These are phyloP conservation scores for Eptesicus fuscus DNA, from an alignment of 2,113 vertebrate species.

Conservation along the genomic window DNA sequence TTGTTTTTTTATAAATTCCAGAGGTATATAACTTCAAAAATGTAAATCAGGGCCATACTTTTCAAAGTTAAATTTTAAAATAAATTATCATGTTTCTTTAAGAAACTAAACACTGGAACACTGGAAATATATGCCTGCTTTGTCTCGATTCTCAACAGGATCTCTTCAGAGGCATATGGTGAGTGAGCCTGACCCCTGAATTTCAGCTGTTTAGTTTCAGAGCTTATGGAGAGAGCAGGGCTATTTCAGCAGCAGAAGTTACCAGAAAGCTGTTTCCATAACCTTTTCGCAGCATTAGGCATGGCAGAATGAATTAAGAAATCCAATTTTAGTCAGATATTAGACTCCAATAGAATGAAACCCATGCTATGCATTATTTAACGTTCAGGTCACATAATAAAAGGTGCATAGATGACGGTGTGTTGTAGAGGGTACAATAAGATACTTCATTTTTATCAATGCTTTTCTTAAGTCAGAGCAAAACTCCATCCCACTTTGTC, in stretches of 20 bases:
- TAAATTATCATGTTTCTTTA: neutral
- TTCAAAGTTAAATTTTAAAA: neutral
- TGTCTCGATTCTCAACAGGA: neutral
- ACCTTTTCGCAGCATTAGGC: neutral
- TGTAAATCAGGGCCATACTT: neutral
- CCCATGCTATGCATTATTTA: neutral
- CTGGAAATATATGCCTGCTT: neutral
- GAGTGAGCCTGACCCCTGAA: neutral
- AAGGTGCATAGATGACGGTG: neutral
- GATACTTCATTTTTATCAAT: neutral
- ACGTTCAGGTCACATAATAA: neutral
- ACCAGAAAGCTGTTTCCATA: neutral
- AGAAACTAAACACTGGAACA: neutral
- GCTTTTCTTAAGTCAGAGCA: neutral
- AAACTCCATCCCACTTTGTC: neutral
- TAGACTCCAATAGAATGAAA: neutral
- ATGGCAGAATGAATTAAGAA: neutral
- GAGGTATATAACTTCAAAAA: neutral
- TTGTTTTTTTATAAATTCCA: too few species aligned
- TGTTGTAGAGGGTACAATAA: neutral
- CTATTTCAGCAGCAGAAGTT: neutral
- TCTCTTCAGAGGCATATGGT: neutral
- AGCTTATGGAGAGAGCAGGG: neutral
- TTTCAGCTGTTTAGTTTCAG: constrained; percentile 1
- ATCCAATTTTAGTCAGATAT: neutral